These are phyloP conservation scores for Sarcophaga subvicina DNA, from an alignment of 2,888 invertebrate genomes.

Conservation along the genomic window DNA sequence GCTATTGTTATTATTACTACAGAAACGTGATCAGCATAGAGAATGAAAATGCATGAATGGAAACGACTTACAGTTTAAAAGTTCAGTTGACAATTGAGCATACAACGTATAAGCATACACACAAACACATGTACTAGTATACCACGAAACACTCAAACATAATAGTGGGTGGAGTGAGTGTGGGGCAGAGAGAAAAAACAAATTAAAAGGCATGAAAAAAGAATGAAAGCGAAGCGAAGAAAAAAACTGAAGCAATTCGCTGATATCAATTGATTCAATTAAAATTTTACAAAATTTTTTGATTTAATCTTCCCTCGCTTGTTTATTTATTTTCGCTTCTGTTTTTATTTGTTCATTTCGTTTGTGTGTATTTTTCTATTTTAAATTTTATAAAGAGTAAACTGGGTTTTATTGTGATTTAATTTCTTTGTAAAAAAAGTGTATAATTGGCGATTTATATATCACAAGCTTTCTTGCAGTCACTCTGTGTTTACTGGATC, in stretches of 20 bases:
- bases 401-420: too few relatives aligned
- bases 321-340: neutral
- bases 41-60: conserved; percentile 35
- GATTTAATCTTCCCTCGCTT: neutral
- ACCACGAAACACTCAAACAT: too few relatives aligned
- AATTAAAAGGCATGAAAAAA: conserved; percentile 1
- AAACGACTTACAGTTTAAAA: neutral
- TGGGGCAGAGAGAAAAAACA: neutral
- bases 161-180: neutral
- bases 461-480: too few relatives aligned
- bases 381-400: too few relatives aligned
- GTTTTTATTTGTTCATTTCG: too few relatives aligned
- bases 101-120: too few relatives aligned
- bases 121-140: too few relatives aligned
- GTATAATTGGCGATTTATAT: too few relatives aligned
- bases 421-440: too few relatives aligned
- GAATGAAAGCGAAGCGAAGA: neutral
- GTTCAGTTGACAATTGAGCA: neutral
- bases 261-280: conserved; percentile 60
- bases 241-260: conserved; percentile 25
- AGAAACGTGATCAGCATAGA: conserved; percentile 60
- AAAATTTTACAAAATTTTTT: conserved; percentile 42
- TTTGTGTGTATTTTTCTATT: too few relatives aligned
- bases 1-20: conserved; percentile 21
- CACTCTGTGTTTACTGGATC: too few relatives aligned